Conservation (phyloP, 2,113 vertebrate genomes). For the Clinocottus analis region DNA sequence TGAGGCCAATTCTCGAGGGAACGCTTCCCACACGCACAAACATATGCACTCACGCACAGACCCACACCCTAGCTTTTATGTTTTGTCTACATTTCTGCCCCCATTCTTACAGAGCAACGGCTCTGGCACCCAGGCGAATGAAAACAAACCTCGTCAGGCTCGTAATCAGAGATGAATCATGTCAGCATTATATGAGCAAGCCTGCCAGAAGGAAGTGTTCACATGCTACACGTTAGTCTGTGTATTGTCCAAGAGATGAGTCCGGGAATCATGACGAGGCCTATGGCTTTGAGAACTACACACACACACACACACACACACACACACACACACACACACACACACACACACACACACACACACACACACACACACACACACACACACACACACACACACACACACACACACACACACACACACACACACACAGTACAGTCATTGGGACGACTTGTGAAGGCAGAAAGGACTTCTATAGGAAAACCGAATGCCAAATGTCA, state of each 20-base stretch:
- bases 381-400: conserved; percentile 3
- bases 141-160: conserved; percentile 59
- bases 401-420: not conserved
- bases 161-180: conserved; percentile 56
- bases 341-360: conserved; percentile 3
- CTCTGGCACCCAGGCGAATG: conserved; percentile 44
- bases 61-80: conserved; percentile 55
- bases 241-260: conserved; percentile 24
- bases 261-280: conserved; percentile 6
- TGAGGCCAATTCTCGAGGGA: conserved; percentile 67
- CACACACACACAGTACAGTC: not conserved
- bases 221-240: conserved; percentile 18
- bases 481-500: conserved; percentile 9
- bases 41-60: conserved; percentile 21
- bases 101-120: conserved; percentile 45
- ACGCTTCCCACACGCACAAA: conserved; percentile 41
- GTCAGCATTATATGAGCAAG: conserved; percentile 42
- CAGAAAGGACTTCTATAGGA: not conserved
- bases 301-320: conserved; percentile 12
- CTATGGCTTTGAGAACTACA: no score
- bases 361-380: not conserved
- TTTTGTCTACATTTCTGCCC: conserved; percentile 65
- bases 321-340: not conserved
- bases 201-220: conserved; percentile 8
- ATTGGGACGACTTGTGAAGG: conserved; percentile 4